A percentile compares a stretch with the other conserved stretches of the same genome.
phyloP scores from a whole-genome alignment of 2,888 invertebrate genomes.

The Eurois occulta region DNA sequence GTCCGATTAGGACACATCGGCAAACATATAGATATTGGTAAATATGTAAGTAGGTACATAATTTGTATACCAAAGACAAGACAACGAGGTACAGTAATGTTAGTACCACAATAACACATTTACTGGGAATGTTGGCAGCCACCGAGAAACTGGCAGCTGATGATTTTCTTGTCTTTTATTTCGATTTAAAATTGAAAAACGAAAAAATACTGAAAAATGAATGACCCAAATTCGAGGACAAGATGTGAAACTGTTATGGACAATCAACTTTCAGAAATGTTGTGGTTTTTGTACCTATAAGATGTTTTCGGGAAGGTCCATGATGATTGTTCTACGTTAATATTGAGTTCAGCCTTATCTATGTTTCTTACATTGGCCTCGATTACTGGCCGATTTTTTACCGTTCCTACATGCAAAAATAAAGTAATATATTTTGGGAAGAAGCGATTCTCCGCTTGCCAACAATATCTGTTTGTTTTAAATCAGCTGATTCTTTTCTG shows the following conservation, averaged over 20 bases:
- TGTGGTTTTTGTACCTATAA: not conserved
- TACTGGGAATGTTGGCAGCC: conserved; percentile 56
- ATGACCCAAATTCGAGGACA: conserved; percentile 4
- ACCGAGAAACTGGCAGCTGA: conserved; percentile 22
- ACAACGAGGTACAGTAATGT: conserved; percentile 15
- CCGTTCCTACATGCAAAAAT: conserved; percentile 20
- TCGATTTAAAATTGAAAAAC: conserved; percentile 26
- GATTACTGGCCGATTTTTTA: not conserved
- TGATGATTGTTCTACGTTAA: not conserved
- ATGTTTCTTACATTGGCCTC: not conserved
- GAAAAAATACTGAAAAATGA: not conserved
- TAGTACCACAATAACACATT: conserved; percentile 54
- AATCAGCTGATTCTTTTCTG: conserved; percentile 40
- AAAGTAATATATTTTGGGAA: conserved; percentile 36
- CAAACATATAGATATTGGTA: not conserved
- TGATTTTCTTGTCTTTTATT: conserved; percentile 20
- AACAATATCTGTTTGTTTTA: conserved; percentile 31
- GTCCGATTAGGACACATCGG: not conserved
- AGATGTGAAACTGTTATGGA: not conserved
- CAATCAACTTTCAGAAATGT: not conserved
- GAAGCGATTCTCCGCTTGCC: conserved; percentile 8
- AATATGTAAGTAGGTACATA: not conserved
- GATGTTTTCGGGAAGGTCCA: not conserved
- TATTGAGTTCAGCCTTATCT: not conserved
- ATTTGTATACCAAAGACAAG: conserved; percentile 24